Base-by-base conservation (phyloP, 1,140 invertebrate genomes). In the Brachystomella parvula region DNA sequence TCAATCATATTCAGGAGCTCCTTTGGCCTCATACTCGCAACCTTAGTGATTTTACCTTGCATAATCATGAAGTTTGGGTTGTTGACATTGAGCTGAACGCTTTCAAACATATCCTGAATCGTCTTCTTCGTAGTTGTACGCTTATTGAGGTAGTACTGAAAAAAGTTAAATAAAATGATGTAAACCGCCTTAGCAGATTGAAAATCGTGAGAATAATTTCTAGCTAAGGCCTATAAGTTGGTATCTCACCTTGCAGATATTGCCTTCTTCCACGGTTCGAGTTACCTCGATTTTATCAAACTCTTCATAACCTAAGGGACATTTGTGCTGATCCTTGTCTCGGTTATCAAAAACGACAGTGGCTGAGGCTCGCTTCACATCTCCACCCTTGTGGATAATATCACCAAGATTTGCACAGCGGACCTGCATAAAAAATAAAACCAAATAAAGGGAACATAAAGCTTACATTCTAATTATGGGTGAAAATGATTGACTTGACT, bases 51-150 rank as follows among this genome's bases (percentile, higher is more conserved):
- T 74, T 95, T 85, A 6, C 97, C 97, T 83, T 99, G 97, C 96
- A 99, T 99, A 73, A 99, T 99, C 2, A 99, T 84, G 78, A 98
- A 99, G 78, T 99, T 96, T 2, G 96, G 96, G 82, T 99, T 99
- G 78, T 99, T 99, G 0, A 99, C 92, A 79, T 99, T 99, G 1
- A 99, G 80, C 75, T 97, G 94, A 6, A 99, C 88, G 0, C 95
- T 96, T 73, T 91, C 89, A 77, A 99, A 98, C 71, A 99, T 81
- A 79, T 99, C 96, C 63, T 88, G 85, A 0, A 98, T 90, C 74
- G 89, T 81, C 75, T 90, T 93, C 76, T 94, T 94, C 71, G 67
- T 62, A 3, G 69, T 56, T 3, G 28, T n/a, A 0, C 65, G 3
- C 19, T 35, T 29, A 33, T 73, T 73, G 0, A 73, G 44, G 35